Percentiles rank a stretch among this genome's conserved stretches.
Evolutionary conservation across 2,888 invertebrate species (phyloP).

Genomic region (Caenorhabditis uteleia): DNA sequence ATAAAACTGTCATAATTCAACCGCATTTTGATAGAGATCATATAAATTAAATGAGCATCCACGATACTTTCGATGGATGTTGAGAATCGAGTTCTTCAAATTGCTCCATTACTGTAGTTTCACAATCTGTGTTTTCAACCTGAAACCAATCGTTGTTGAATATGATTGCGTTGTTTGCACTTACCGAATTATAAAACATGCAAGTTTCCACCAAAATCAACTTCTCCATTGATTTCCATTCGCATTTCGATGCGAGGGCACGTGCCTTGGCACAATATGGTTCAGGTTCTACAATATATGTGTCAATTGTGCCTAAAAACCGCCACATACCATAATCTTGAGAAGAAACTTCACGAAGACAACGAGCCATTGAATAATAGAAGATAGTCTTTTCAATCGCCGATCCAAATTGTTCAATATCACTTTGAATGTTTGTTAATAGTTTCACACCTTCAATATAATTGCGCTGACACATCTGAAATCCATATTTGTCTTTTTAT

Average conservation of each 20-base stretch:
- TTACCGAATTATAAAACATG: not conserved
- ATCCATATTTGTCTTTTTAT: constrained; percentile 3
- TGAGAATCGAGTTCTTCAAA: constrained; percentile 9
- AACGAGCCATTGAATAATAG: constrained; percentile 1
- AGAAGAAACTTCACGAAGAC: no score
- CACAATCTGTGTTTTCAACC: not conserved
- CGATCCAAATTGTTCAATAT: no score
- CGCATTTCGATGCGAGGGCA: not conserved
- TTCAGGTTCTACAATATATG: constrained; percentile 13
- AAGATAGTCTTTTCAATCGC: not conserved
- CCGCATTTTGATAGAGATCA: no score
- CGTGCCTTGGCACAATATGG: constrained; percentile 3
- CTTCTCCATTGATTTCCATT: constrained; percentile 30
- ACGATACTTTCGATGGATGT: constrained; percentile 3
- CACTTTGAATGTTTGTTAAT: no score
- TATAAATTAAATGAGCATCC: constrained; percentile 21
- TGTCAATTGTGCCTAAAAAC: no score
- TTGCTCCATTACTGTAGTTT: not conserved
- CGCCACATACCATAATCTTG: no score
- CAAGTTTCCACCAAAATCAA: constrained; percentile 7
- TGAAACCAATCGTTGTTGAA: not conserved
- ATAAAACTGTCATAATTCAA: not conserved
- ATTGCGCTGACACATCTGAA: no score
- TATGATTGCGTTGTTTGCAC: not conserved
- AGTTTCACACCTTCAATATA: no score